A percentile compares a stretch with the other conserved stretches of the same genome.
These are phyloP conservation scores for Platycercus adscitus DNA, from an alignment of 2,113 vertebrate species.

Conservation along the genomic window DNA sequence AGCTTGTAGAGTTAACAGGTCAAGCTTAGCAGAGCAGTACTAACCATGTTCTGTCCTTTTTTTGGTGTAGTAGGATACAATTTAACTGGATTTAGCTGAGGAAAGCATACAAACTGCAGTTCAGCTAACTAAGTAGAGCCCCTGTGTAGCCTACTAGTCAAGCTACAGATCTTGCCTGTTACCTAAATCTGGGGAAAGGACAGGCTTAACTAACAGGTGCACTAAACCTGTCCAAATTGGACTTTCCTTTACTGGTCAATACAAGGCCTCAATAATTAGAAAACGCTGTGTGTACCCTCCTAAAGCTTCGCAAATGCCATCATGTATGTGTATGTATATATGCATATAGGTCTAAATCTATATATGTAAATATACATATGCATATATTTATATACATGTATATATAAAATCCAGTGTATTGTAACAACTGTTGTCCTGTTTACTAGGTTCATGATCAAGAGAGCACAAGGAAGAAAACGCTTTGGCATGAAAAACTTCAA, in stretches of 20 bases:
- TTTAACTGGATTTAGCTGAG: not conserved
- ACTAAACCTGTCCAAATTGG: not conserved
- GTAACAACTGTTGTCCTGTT: not conserved
- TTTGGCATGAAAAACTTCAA: conserved; percentile 99
- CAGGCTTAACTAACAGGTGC: not conserved
- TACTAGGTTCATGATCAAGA: conserved; percentile 95
- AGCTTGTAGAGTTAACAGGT: not conserved
- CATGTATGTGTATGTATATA: not conserved
- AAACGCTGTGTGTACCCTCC: not conserved
- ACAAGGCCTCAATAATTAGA: not conserved
- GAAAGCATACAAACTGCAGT: not conserved
- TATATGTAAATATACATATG: not conserved
- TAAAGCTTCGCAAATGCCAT: conserved; percentile 6
- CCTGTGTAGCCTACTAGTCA: not conserved
- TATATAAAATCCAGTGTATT: not conserved
- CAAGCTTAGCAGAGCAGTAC: not conserved
- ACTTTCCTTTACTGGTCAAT: not conserved
- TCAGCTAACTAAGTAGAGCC: not conserved
- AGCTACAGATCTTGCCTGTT: not conserved
- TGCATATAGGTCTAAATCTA: not conserved
- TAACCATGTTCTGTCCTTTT: not conserved
- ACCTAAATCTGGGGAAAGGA: not conserved
- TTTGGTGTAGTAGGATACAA: not conserved
- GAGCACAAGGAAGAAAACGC: conserved; percentile 95
- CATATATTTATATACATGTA: not conserved